Percentiles rank a stretch among this genome's conserved stretches.
These are phyloP conservation scores for Patiria pectinifera DNA, from an alignment of 53 echinoderm and acorn worm species.

Conservation along the genomic window DNA sequence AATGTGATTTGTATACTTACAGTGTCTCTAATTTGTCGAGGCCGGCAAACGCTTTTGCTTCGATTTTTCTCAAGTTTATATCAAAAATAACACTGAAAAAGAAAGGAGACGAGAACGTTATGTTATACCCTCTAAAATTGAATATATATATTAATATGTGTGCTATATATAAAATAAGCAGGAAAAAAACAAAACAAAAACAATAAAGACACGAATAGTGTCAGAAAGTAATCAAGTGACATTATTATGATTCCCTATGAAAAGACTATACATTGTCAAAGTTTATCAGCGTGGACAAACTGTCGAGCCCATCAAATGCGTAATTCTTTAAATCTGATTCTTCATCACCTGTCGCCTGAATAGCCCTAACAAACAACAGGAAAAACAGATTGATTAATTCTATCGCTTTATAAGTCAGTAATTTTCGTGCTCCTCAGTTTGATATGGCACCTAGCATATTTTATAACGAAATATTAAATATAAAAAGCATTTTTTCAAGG, in stretches of 20 bases:
- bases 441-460: background rate
- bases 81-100: constrained; percentile 33
- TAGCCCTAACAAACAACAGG: background rate
- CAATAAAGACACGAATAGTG: too few relatives aligned
- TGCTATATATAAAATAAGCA: too few relatives aligned
- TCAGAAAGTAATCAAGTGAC: too few relatives aligned
- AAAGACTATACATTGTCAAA: too few relatives aligned
- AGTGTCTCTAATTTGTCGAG: background rate
- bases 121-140: too few relatives aligned
- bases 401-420: background rate
- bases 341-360: background rate
- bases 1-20: background rate
- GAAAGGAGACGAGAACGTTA: too few relatives aligned
- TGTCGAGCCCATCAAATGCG: background rate
- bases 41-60: constrained; percentile 29
- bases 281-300: background rate
- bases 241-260: too few relatives aligned
- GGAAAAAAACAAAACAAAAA: too few relatives aligned
- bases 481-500: too few relatives aligned
- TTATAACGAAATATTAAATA: too few relatives aligned
- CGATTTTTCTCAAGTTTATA: constrained; percentile 10
- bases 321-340: background rate
- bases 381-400: background rate
- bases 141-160: background rate
- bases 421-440: too few relatives aligned